A percentile compares a stretch with the other conserved stretches of the same genome.
Evolutionary conservation across 2,797 vertebrate species (phyloP).

Genomic region (Periparus ater): DNA sequence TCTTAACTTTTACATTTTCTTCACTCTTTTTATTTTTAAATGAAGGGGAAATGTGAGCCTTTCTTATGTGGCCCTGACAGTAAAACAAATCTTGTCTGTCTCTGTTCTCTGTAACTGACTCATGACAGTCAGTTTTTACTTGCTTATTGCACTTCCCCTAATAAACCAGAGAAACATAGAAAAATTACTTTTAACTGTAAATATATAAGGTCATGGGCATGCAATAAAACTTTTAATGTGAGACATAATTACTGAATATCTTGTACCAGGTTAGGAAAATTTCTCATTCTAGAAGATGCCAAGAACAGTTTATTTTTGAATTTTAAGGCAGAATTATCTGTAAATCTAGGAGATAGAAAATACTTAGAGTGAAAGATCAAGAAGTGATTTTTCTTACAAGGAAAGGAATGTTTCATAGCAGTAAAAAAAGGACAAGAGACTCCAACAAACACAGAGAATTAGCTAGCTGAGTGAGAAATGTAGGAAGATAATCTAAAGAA

Average conservation of each 20-base stretch:
- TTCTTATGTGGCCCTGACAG: fast-evolving
- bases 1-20: neutral
- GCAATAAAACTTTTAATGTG: neutral
- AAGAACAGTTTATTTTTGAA: neutral
- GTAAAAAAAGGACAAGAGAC: neutral
- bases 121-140: neutral
- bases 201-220: neutral
- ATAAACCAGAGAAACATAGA: neutral
- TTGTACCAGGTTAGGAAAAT: neutral
- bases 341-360: neutral
- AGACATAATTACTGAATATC: neutral
- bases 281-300: neutral
- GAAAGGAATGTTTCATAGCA: neutral
- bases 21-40: neutral
- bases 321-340: neutral
- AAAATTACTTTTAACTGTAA: neutral
- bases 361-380: neutral
- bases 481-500: neutral
- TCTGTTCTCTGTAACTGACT: neutral
- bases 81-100: neutral
- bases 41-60: neutral
- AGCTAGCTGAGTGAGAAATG: neutral
- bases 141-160: neutral
- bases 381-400: neutral
- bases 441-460: neutral